Evolutionary conservation across 1,140 invertebrate genomes (phyloP), one percentile per base, ranked within the genome.

Genomic region (Drosophila tristis): DNA sequence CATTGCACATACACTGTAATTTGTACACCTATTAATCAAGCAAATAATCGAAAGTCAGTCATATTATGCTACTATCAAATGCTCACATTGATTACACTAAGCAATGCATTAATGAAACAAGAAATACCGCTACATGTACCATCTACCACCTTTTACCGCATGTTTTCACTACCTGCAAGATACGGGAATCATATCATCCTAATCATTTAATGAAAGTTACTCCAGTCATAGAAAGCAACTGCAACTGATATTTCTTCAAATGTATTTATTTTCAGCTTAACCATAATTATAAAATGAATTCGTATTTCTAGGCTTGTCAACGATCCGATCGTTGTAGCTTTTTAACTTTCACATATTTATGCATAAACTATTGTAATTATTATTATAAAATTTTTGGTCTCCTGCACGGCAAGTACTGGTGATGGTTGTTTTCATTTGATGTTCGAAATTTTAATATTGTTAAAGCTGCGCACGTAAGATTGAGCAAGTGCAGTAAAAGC

Each of bases 201-300:
- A 13, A 39, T 2, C 11, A 39, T 39, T 39, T 13, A 11, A 39
- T 39, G 4, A 39, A 39, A 39, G 4, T 39, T 39, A 39, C 13
- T 39, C 8, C 31, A 9, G 9, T 35, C 9, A 35, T 2, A 35
- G 31, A 35, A 35, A 9, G 9, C 31, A 35, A 9, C 31, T 9
- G 31, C 8, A 9, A 11, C 31, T 29, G 29, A 9, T 9, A 9
- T 9, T 9, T 31, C 9, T 31, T 3, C 2, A 8, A 31, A 31
- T 53, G 29, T 11, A 39, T 54, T 31, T 26, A 42, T 35, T 73
- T 59, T 26, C 45, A 56, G 75, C 55, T 75, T 71, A 70, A 65
- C 60, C 66, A 78, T 65, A 78, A 75, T 78, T 78, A 78, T 75
- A 78, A 71, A 78, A 78, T 71, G 65, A 78, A 78, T 78, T 66